These are phyloP conservation scores for Subacronicta megacephala DNA, from an alignment of 2,888 invertebrate genomes.

Conservation along the genomic window DNA sequence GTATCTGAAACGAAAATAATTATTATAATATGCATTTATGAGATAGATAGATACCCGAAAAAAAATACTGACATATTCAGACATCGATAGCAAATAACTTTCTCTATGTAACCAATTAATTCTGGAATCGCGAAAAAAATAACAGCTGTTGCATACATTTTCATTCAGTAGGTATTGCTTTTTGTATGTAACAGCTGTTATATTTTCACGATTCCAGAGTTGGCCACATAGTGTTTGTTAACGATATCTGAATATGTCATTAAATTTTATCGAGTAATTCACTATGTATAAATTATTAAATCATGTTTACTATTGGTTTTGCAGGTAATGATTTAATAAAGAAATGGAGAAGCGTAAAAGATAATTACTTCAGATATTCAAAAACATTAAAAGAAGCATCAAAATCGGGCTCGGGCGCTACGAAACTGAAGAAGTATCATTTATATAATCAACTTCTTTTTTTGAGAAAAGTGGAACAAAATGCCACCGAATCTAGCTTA, in stretches of 20 bases:
- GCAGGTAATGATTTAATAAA: constrained; percentile 21
- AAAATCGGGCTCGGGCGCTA: constrained; percentile 46
- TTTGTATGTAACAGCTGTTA: constrained; percentile 22
- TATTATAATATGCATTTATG: constrained; percentile 17
- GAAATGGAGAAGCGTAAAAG: constrained; percentile 41
- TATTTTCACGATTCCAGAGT: constrained; percentile 14
- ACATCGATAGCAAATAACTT: too few relatives aligned
- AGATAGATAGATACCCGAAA: constrained; percentile 24
- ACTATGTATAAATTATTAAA: constrained; percentile 21
- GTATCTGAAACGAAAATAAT: constrained; percentile 29
- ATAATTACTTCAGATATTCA: constrained; percentile 18
- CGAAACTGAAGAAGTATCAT: constrained; percentile 43
- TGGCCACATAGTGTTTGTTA: constrained; percentile 25
- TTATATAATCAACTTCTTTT: constrained; percentile 45
- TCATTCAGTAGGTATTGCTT: constrained; percentile 19
- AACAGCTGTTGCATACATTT: constrained; percentile 13
- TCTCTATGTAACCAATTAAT: too few relatives aligned
- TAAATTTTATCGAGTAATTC: constrained; percentile 31
- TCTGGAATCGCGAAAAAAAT: constrained; percentile 12
- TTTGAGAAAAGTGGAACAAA: constrained; percentile 46
- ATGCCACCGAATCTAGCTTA: constrained; percentile 45
- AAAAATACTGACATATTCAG: constrained; percentile 11
- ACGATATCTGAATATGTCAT: constrained; percentile 26
- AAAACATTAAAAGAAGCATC: constrained; percentile 39
- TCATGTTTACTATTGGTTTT: constrained; percentile 18